These are phyloP conservation scores for Dreissena rostriformis DNA, from an alignment of 1,140 invertebrate genomes.

Conservation along the genomic window DNA sequence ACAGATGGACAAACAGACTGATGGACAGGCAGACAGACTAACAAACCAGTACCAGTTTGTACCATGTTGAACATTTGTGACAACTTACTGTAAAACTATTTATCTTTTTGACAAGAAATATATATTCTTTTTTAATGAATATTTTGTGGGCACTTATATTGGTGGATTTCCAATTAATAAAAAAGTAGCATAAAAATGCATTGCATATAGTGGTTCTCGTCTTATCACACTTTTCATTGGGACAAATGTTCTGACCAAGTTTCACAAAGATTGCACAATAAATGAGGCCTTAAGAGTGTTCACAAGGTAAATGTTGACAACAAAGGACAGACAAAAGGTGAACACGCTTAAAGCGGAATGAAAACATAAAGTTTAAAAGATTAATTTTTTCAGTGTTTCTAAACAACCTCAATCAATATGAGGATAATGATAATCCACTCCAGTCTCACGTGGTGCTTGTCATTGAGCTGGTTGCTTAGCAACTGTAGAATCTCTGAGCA, in stretches of 20 bases:
- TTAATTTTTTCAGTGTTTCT: not conserved
- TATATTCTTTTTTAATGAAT: no score
- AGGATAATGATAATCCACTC: slow-evolving; percentile 98
- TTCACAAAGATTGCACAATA: no score
- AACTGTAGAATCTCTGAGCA: slow-evolving; percentile 95
- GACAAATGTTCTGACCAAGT: no score
- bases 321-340: not conserved
- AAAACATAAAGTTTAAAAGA: not conserved
- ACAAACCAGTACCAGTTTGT: no score
- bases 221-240: no score
- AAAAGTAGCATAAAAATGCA: no score
- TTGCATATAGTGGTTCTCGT: no score
- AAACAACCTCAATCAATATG: slow-evolving; percentile 97
- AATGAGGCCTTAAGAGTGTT: not conserved
- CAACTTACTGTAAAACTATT: no score
- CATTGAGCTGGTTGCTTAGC: slow-evolving; percentile 92
- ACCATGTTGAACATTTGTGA: no score
- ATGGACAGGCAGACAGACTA: not conserved
- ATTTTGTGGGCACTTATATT: no score
- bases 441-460: slow-evolving; percentile 93
- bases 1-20: not conserved
- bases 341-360: not conserved
- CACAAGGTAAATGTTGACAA: not conserved
- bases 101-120: no score
- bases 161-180: no score